Base-by-base conservation (phyloP, 1,140 invertebrate species). In the Zelostemma sp. region DNA sequence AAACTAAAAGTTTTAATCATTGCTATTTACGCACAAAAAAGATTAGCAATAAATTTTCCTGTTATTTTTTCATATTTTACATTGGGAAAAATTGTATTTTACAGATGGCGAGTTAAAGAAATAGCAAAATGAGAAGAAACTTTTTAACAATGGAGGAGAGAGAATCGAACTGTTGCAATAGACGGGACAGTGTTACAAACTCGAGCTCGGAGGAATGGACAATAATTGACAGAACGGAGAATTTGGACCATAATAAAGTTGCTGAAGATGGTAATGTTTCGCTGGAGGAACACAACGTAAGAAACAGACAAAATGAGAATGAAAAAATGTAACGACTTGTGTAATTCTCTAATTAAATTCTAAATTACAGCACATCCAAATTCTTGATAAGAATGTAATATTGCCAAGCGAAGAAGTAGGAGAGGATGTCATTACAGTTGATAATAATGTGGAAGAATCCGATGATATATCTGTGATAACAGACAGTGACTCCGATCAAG, bases 81-180 rank as follows among this genome's bases (percentile, higher is more conserved):
- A n/a, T n/a, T n/a, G n/a, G n/a, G n/a, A n/a, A n/a, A n/a, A n/a
- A n/a, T n/a, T n/a, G n/a, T n/a, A n/a, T 31, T 57, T 25, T 8
- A 25, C 21, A 25, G 21, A 25, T 25, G 3, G 21, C 21, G 21
- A 25, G 8, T 8, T 25, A 8, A 71, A 33, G 68, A 50, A 41
- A 40, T 46, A 56, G 21, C 68, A 6, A 38, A 17, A 11, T 56
- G 55, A 4, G 49, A 67, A 6, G 71, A 77, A 46, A 73, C 59
- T 21, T 48, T 66, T 5, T 86, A 88, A 48, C 86, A 87, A 63
- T 68, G 51, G 16, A 67, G 77, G 6, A 82, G 79, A 43, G 66
- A 80, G 60, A 82, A 75, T 6, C 54, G n/a, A n/a, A n/a, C n/a
- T n/a, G n/a, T n/a, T n/a, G n/a, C n/a, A n/a, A n/a, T n/a, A n/a